Conservation (phyloP, 2,113 vertebrate genomes). For the Odobenus rosmarus region DNA sequence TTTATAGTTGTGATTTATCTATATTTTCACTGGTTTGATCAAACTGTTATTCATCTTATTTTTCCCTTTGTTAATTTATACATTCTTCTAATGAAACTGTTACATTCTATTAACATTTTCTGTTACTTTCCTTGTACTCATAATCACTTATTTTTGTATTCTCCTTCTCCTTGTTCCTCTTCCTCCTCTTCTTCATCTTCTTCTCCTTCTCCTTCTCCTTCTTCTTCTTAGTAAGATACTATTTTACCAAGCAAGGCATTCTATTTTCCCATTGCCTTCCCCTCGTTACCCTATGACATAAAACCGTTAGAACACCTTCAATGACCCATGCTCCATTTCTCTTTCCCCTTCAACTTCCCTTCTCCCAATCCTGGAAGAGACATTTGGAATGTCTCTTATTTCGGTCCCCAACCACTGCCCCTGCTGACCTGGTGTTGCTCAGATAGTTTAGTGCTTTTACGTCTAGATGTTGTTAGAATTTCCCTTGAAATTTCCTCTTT, state of each 20-base stretch:
- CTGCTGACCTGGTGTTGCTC: background rate
- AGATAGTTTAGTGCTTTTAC: background rate
- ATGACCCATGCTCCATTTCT: fast-evolving
- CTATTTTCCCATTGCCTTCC: background rate
- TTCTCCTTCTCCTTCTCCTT: background rate
- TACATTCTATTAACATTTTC: background rate
- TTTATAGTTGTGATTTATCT: background rate
- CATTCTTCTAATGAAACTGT: background rate
- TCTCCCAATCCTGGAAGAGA: background rate
- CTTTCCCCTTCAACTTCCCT: background rate
- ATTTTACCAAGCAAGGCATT: background rate
- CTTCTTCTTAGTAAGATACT: background rate
- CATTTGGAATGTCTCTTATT: background rate
- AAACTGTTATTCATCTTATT: background rate
- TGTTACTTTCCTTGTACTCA: background rate
- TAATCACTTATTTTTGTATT: background rate
- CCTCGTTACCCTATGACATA: background rate
- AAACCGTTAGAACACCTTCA: background rate
- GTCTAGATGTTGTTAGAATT: background rate
- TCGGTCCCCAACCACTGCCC: background rate
- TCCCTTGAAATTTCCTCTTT: background rate
- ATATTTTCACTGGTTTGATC: background rate
- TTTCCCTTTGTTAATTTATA: background rate
- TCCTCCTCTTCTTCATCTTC: background rate
- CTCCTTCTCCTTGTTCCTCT: background rate